Percentiles rank a stretch among this genome's conserved stretches.
Conservation (phyloP, 2,113 vertebrate genomes). For the Gobius niger region DNA sequence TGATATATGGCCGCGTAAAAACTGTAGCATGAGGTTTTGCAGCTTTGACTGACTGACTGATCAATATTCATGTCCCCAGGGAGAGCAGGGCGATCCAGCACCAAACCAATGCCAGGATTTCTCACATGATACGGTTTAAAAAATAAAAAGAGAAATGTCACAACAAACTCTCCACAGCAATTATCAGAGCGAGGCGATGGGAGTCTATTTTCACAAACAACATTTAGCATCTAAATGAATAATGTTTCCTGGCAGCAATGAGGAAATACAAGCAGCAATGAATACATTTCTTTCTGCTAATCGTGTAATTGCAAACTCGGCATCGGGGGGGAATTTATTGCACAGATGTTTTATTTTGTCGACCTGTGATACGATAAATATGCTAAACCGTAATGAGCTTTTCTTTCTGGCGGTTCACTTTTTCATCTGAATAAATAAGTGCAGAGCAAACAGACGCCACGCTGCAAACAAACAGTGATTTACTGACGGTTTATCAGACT, state of each 20-base stretch:
- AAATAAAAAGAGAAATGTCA: constrained; percentile 28
- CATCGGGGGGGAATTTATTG: neutral
- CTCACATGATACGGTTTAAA: constrained; percentile 32
- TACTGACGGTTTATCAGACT: neutral
- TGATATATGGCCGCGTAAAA: constrained; percentile 8
- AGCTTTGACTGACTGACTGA: constrained; percentile 34
- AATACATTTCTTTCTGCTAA: neutral
- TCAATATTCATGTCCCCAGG: constrained; percentile 47
- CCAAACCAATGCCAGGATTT: constrained; percentile 43
- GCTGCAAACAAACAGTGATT: neutral
- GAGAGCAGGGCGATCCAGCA: constrained; percentile 29
- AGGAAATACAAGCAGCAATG: neutral
- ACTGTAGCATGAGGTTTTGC: constrained; percentile 6
- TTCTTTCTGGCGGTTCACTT: neutral
- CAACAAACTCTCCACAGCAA: constrained; percentile 23
- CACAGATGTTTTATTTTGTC: neutral
- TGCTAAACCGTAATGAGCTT: neutral
- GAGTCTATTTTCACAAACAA: neutral
- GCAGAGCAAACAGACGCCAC: neutral
- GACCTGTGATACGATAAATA: neutral
- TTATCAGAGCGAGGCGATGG: neutral
- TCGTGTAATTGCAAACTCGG: neutral
- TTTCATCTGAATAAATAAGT: neutral
- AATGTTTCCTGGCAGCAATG: too few species aligned
- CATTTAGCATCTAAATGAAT: neutral